Conservation (phyloP, 2,113 vertebrate species). For the Podocnemis expansa region DNA sequence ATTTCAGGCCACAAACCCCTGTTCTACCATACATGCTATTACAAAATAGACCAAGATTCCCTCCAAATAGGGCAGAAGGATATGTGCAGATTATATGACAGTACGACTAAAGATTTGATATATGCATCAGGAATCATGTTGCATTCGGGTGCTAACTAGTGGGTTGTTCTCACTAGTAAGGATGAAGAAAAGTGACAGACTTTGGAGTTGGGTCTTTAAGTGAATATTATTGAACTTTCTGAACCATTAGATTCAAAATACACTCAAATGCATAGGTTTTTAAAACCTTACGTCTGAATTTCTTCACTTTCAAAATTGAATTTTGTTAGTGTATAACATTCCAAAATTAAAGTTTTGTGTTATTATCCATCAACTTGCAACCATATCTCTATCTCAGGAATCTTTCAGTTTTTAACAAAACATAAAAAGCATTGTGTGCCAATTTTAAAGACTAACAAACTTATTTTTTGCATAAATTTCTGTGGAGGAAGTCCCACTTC, state of each 20-base stretch:
- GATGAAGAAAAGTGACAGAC: background rate
- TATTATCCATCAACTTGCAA: fast-evolving
- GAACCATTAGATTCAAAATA: background rate
- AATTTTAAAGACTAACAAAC: too few species aligned
- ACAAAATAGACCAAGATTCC: background rate
- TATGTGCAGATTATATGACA: background rate
- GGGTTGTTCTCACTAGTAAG: background rate
- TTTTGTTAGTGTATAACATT: background rate
- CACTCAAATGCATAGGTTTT: background rate
- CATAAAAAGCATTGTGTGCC: too few species aligned
- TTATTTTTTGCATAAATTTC: too few species aligned
- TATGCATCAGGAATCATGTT: background rate
- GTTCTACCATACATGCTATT: background rate
- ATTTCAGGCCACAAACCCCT: background rate
- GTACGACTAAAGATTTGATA: background rate
- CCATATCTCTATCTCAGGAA: background rate
- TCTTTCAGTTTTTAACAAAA: background rate
- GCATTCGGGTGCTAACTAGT: background rate
- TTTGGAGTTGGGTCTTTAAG: background rate
- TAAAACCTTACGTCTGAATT: background rate
- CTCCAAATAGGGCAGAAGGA: background rate
- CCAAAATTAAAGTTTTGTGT: fast-evolving
- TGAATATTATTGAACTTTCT: background rate
- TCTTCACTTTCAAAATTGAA: background rate
- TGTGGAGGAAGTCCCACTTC: too few species aligned